A percentile compares a stretch with the other conserved stretches of the same genome.
phyloP scores from a whole-genome alignment of 2,113 vertebrate genomes.

The Meriones unguiculatus region DNA sequence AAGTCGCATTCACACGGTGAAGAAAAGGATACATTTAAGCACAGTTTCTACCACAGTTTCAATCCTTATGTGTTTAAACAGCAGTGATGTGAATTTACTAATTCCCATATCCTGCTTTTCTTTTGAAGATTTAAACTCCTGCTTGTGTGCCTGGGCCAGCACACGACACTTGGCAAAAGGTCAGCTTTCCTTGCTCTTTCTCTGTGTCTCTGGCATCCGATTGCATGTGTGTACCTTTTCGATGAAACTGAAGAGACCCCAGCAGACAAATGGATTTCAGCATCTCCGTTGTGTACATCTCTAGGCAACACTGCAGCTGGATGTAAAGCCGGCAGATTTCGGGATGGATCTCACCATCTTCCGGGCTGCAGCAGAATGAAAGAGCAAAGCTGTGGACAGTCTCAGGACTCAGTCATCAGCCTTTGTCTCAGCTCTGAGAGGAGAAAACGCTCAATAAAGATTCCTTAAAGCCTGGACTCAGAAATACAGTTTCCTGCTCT shows the following conservation, averaged over 20 bases:
- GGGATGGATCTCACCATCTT: conserved; percentile 98
- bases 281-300: conserved; percentile 99
- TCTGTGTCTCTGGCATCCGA: background rate
- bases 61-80: background rate
- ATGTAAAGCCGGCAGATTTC: conserved; percentile 99
- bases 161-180: background rate
- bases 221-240: conserved; percentile 91
- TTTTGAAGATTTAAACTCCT: conserved; percentile 18
- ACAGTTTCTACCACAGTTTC: conserved; percentile 13
- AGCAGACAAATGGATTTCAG: conserved; percentile 97
- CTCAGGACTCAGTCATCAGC: conserved; percentile 59
- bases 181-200: background rate
- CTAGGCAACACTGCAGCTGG: conserved; percentile 98
- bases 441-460: conserved; percentile 38
- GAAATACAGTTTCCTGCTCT: conserved; percentile 67
- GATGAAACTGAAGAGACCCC: conserved; percentile 97
- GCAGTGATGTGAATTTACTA: background rate
- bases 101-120: conserved; percentile 5
- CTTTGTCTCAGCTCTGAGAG: background rate
- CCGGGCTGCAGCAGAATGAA: conserved; percentile 90
- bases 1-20: conserved; percentile 1
- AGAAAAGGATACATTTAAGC: conserved; percentile 42
- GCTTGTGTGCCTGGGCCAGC: background rate
- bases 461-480: conserved; percentile 40
- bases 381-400: conserved; percentile 71